Percentiles rank a stretch among this genome's conserved stretches.
Evolutionary conservation across 1,140 invertebrate genomes (phyloP).

Genomic region (Trichonephila inaurata): DNA sequence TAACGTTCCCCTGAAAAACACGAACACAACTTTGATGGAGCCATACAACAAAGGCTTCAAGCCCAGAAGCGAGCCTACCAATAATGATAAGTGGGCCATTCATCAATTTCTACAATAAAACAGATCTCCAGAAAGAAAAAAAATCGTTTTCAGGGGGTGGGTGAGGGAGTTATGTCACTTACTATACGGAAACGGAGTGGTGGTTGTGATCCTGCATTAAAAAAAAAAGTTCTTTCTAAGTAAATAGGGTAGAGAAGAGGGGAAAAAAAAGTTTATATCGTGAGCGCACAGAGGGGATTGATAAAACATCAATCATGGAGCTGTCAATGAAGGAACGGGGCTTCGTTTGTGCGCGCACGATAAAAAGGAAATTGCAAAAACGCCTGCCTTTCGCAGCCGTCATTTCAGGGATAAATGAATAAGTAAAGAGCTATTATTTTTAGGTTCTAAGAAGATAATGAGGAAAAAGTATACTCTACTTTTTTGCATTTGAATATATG

Average conservation of each 20-base stretch:
- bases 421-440: constrained; percentile 75
- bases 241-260: constrained; percentile 38
- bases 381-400: constrained; percentile 58
- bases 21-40: constrained; percentile 60
- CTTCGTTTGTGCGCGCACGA: constrained; percentile 51
- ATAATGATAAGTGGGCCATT: constrained; percentile 75
- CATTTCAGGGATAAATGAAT: constrained; percentile 69
- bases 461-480: constrained; percentile 29
- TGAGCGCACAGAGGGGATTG: constrained; percentile 69
- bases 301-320: constrained; percentile 76
- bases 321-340: constrained; percentile 69
- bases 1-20: background rate
- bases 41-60: constrained; percentile 43
- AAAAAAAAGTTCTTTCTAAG: constrained; percentile 68
- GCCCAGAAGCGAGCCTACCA: constrained; percentile 55
- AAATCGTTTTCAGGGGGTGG: background rate
- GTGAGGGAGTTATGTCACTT: constrained; percentile 24
- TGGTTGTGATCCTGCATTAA: constrained; percentile 18
- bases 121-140: constrained; percentile 5
- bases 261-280: constrained; percentile 28
- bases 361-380: constrained; percentile 64
- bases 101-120: constrained; percentile 75
- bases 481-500: constrained; percentile 53
- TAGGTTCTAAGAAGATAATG: constrained; percentile 71
- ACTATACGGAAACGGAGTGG: constrained; percentile 49